phyloP scores from a whole-genome alignment of 2,113 vertebrate species.

The Phyllostomus discolor region DNA sequence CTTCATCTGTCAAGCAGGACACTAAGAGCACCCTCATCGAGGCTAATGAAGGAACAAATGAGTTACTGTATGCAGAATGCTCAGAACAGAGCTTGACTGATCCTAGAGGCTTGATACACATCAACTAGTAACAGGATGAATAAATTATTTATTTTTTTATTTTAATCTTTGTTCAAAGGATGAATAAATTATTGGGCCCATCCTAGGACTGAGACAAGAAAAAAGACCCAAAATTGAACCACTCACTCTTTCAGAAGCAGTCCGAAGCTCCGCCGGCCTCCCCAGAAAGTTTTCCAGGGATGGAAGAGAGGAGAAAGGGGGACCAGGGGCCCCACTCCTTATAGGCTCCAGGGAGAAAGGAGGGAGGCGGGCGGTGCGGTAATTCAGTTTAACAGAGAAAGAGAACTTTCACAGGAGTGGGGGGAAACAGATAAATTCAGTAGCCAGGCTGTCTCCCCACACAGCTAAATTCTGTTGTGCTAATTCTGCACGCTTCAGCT shows the following conservation, averaged over 20 bases:
- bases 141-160: no score
- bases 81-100: neutral
- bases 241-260: neutral
- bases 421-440: neutral
- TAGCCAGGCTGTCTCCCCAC: neutral
- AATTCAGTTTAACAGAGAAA: neutral
- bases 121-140: neutral
- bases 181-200: neutral
- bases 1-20: neutral
- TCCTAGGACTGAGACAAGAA: neutral
- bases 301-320: neutral
- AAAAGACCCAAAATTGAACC: neutral
- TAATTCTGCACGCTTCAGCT: neutral
- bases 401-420: neutral
- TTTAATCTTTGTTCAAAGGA: no score
- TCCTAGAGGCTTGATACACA: accelerated
- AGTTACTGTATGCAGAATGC: accelerated
- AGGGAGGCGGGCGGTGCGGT: neutral
- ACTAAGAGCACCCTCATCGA: neutral
- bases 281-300: neutral
- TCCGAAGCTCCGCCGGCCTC: neutral
- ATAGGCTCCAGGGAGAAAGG: neutral
- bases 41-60: neutral
- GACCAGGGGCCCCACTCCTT: neutral
- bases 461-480: neutral